Base-by-base conservation (phyloP, 2,888 invertebrate species). In the Tetheella fluctuosa region DNA sequence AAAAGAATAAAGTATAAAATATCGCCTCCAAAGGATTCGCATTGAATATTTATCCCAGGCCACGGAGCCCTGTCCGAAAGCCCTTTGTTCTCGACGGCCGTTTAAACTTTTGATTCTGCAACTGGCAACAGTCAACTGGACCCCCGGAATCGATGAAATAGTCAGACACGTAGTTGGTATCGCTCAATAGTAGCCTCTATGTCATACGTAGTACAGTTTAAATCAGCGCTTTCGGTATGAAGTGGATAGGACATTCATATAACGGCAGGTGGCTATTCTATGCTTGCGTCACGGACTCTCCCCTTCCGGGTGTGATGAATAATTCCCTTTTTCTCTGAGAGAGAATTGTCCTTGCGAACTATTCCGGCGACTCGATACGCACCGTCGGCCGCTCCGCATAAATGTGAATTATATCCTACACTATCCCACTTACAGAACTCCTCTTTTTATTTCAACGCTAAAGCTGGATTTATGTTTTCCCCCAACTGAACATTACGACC, bases 251-350 rank as follows among this genome's bases (percentile, higher is more conserved):
- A 61, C 83, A 57, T 82, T 86, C 66, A 63, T 61, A 25, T 64
- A 69, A 70, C 62, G 74, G 80, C 85, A 84, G 85, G 85, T 88
- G 89, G 89, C 88, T 86, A 89, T 90, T 88, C 91, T 86, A 86
- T 86, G 85, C 90, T 93, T 92, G 92, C 93, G 92, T 91, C 93
- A 92, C 85, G 87, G 86, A 79, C 87, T 92, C 92, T 92, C 92
- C 93, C 92, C 92, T 93, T 93, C 93, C 93, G 93, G 92, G 93
- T 92, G 91, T 89, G 92, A 92, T 93, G 92, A 93, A 93, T 93
- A 92, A 93, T 93, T 92, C 92, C 88, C 88, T 91, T 92, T 90
- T 89, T 90, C 90, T 91, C 85, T 81, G 85, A 79, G 86, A 86
- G 85, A 87, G 86, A 86, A 92, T 89, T 90, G 92, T 93, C 91